Evolutionary conservation across 2,113 vertebrate genomes (phyloP), one percentile per base, ranked within the genome.

Genomic region (Notiomystis cincta): DNA sequence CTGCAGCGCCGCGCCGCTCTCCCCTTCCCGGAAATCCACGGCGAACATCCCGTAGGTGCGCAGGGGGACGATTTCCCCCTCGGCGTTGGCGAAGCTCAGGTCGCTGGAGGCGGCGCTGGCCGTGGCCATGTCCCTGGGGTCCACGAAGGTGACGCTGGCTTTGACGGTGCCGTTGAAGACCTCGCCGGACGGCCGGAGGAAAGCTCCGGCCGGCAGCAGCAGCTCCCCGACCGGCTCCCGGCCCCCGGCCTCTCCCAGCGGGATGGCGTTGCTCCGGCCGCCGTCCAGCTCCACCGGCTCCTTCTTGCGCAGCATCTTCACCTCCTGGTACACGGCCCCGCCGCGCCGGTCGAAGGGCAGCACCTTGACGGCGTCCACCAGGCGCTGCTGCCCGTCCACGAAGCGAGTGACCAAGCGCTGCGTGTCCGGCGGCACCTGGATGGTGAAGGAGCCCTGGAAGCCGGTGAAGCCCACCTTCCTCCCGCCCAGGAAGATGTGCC

Each of bases 21-120:
- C 96, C 3, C 98, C 97, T 2, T 99, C 99, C 42, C 98, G 98
- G 84, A 99, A 99, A 92, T 99, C 99, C 87, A 99, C 98, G 0
- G 98, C 98, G 50, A 99, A 99, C 99, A 99, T 99, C 37, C 99
- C 99, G 2, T 99, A 99, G 38, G 99, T 99, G 89, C 99, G 97
- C 78, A 99, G 97, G 4, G 99, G 99, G 5, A 98, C 97, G 64
- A 99, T 97, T 37, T 99, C 98, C 3, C 99, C 99, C 10, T 99
- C 98, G 2, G 97, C n/a, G 3, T 99, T 78, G 47, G 98, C 91
- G 42, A 99, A 99, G 94, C 98, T 99, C 80, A 99, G 98, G 96
- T 99, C 99, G 0, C 99, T 99, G 50, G 99, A 98, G 31, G 99
- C 98, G 0, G 99, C 98, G 0, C 97, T 77, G 5, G 98, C 99